Evolutionary conservation across 1,140 invertebrate genomes (phyloP).

Genomic region (Drosophila repletoides): DNA sequence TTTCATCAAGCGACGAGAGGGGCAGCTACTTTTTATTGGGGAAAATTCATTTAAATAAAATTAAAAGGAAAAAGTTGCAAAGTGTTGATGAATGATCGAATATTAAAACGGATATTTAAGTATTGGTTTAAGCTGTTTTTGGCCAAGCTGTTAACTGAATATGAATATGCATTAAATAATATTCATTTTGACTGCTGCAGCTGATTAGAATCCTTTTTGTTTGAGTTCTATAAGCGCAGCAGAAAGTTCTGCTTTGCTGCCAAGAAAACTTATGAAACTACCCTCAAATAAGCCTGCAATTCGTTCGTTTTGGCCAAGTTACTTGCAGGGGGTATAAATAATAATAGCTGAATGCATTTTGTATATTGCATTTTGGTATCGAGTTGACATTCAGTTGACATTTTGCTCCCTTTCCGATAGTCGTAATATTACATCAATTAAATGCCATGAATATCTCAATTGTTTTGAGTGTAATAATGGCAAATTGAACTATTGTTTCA

Average conservation of each 20-base stretch:
- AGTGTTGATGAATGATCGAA: background rate
- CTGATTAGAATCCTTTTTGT: no score
- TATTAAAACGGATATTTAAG: no score
- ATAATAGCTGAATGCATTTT: conserved; percentile 10
- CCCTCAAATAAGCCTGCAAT: background rate
- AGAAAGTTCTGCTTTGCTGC: no score
- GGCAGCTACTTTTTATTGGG: background rate
- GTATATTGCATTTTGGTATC: conserved; percentile 10
- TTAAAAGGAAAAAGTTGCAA: background rate
- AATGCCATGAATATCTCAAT: conserved; percentile 65
- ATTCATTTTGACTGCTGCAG: no score
- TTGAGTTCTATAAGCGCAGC: no score
- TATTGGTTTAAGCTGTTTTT: no score
- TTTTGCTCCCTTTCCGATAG: conserved; percentile 24
- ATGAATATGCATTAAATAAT: no score
- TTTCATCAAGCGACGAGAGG: background rate
- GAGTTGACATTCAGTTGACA: conserved; percentile 14
- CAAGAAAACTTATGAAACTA: background rate
- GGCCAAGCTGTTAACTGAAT: no score
- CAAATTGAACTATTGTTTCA: conserved; percentile 50
- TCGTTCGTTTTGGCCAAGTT: background rate
- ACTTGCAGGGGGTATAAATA: no score
- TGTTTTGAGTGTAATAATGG: conserved; percentile 50
- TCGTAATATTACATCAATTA: conserved; percentile 69
- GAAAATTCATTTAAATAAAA: background rate